Conservation (phyloP, 2,888 invertebrate genomes). For the Arctia plantaginis region DNA sequence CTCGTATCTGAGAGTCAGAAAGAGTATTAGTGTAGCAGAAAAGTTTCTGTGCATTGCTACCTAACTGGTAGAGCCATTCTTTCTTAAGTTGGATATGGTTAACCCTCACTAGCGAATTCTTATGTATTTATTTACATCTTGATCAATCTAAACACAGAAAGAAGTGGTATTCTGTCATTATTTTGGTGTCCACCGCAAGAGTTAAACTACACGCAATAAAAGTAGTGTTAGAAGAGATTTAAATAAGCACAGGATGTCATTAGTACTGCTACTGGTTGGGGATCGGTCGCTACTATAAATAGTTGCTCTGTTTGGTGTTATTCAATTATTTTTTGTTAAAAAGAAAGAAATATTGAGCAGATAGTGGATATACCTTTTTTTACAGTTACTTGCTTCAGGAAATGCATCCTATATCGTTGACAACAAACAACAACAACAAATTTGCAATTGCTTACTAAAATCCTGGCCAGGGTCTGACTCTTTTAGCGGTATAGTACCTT, state of each 20-base stretch:
- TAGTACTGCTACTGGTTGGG: not conserved
- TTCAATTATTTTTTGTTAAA: not conserved
- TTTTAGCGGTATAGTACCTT: not conserved
- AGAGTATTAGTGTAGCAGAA: not conserved
- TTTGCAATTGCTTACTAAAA: not conserved
- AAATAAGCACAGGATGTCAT: not conserved
- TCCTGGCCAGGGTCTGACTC: not conserved
- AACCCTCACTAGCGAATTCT: not conserved
- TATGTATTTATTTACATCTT: not conserved
- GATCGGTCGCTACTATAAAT: not conserved
- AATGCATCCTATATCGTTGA: not conserved
- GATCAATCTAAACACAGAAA: not conserved
- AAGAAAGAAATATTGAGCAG: too few species aligned
- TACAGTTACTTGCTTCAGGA: not conserved
- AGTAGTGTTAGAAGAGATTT: not conserved
- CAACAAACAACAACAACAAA: not conserved
- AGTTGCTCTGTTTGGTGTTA: not conserved
- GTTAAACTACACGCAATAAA: too few species aligned
- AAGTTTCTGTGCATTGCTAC: not conserved
- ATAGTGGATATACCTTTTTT: not conserved
- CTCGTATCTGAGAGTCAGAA: slow-evolving; percentile 76
- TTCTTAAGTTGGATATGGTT: not conserved
- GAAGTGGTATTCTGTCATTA: too few species aligned
- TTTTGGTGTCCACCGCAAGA: too few species aligned
- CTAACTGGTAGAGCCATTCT: not conserved